Base-by-base conservation (phyloP, 2,797 vertebrate genomes). In the Cossypha dichroa region DNA sequence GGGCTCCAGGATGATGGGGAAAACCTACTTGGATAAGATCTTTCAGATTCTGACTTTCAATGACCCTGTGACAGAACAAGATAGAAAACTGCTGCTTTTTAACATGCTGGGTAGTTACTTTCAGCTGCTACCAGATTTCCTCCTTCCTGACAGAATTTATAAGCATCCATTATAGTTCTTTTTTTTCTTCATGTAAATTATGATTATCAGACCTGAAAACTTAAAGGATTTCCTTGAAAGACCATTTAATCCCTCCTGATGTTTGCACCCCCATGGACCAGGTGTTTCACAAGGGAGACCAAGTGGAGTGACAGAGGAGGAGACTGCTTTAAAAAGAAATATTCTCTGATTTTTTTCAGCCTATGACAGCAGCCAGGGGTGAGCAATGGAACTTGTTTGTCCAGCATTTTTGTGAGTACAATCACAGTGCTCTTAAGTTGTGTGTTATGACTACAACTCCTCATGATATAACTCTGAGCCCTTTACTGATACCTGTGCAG, bases 11-110 rank as follows among this genome's bases (percentile, higher is more conserved):
- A 85, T 94, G 85, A 88, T 95, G 63, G 7, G 49, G 23, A 64
- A 93, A 95, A 92, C 56, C 94, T 79, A 56, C 81, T 59, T 46
- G 87, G 85, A 36, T 86, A 62, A 94, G 91, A 73, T 91, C 85
- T 82, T 96, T 96, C 68, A 33, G 80, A 93, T 77, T 95, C 81
- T 91, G 94, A 92, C 94, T 95, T 93, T 96, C 86, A 85, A 59
- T 87, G 92, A 95, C 95, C 86, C 88, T 87, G 67, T 75, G 56
- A 92, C 83, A 89, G 88, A 93, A 82, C 15, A 94, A 59, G 83
- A 66, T 9, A 94, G 85, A 89, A 87, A 95, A 85, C 49, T 52
- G 49, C 84, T 81, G 69, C 80, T 95, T 87, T 93, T 95, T 48
- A 73, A 89, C 92, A 80, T 72, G 68, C 75, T 31, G 56, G 43